A percentile compares a stretch with the other conserved stretches of the same genome.
phyloP scores from a whole-genome alignment of 2,888 invertebrate genomes.

The Halictus quadricinctus region DNA sequence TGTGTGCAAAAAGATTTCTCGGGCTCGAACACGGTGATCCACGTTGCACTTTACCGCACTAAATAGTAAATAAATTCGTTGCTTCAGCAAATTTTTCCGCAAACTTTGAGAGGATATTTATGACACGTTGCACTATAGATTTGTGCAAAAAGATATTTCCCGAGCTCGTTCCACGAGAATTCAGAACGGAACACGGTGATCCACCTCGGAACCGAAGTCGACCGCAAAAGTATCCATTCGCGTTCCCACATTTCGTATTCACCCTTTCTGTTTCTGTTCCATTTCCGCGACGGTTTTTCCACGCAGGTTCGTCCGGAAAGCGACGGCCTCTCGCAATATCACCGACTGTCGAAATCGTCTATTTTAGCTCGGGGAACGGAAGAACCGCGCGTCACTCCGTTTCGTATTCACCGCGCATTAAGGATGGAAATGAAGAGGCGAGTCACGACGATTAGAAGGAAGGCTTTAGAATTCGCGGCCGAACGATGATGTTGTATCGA shows the following conservation, averaged over 20 bases:
- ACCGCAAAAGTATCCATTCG: background rate
- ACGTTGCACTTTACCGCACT: too few species aligned
- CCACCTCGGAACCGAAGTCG: background rate
- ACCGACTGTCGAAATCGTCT: background rate
- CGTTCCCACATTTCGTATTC: conserved; percentile 6
- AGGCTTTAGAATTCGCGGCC: conserved; percentile 52
- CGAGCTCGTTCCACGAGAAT: background rate
- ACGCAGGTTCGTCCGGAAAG: background rate
- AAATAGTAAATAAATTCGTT: too few species aligned
- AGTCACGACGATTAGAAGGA: conserved; percentile 35
- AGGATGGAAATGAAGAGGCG: background rate
- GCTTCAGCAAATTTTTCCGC: too few species aligned
- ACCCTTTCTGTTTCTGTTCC: background rate
- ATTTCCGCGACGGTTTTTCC: conserved; percentile 6
- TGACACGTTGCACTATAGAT: background rate
- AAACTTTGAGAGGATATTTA: background rate
- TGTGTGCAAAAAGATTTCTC: too few species aligned
- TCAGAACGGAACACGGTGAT: background rate
- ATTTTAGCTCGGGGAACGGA: conserved; percentile 1
- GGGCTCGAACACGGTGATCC: too few species aligned
- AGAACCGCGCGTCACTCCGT: conserved; percentile 7
- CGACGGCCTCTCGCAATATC: background rate
- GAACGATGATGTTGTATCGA: conserved; percentile 59
- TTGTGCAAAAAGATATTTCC: background rate
- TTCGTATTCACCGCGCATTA: conserved; percentile 30